phyloP scores from a whole-genome alignment of 2,888 invertebrate species.

The Drosophila nr. perissopoda region DNA sequence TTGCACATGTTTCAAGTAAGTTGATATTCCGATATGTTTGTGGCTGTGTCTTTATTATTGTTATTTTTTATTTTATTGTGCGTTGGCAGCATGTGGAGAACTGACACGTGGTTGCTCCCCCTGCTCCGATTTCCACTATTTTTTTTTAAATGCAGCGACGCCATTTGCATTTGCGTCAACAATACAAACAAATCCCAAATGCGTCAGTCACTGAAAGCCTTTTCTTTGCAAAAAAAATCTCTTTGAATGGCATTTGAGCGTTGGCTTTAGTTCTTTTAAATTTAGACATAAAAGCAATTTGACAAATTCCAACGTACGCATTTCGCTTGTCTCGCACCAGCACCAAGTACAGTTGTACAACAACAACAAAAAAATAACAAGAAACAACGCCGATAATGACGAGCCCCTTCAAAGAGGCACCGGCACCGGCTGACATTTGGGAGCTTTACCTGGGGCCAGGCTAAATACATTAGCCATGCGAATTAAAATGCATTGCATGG shows the following conservation, averaged over 20 bases:
- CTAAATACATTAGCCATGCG: conserved; percentile 30
- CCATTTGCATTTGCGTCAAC: conserved; percentile 75
- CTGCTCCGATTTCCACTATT: background rate
- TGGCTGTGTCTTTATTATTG: conserved; percentile 7
- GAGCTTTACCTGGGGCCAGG: conserved; percentile 28
- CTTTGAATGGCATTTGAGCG: conserved; percentile 33
- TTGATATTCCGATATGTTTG: conserved; percentile 25
- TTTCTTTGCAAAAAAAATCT: conserved; percentile 31
- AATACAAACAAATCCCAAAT: conserved; percentile 32
- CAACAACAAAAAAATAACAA: conserved; percentile 26
- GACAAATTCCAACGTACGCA: conserved; percentile 59
- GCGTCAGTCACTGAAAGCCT: conserved; percentile 60
- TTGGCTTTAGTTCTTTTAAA: conserved; percentile 66
- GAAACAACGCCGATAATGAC: conserved; percentile 30
- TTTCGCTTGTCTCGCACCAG: conserved; percentile 39
- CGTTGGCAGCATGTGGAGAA: conserved; percentile 39
- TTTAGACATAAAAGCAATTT: conserved; percentile 67
- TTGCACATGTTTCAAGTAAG: conserved; percentile 75
- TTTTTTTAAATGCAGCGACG: conserved; percentile 57
- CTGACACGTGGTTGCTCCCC: conserved; percentile 64
- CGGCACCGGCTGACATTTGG: background rate
- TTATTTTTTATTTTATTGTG: conserved; percentile 36
- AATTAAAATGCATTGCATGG: conserved; percentile 34
- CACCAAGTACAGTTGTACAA: conserved; percentile 70
- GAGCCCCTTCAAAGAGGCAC: conserved; percentile 55